A percentile compares a stretch with the other conserved stretches of the same genome.
Conservation (phyloP, 2,797 vertebrate species). For the Momotus momota region DNA sequence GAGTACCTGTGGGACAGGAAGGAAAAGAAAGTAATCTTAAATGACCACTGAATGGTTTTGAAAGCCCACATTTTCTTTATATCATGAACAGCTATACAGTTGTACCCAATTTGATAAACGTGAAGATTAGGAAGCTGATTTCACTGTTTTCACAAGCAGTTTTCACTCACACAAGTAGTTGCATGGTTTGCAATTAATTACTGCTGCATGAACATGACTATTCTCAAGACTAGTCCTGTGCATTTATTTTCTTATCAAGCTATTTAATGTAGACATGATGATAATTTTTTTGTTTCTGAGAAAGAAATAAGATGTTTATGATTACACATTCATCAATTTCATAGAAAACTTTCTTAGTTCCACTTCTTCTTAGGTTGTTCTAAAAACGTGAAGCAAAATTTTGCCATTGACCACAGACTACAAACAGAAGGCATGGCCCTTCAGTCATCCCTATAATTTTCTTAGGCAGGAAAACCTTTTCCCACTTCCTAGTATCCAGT, state of each 20-base stretch:
- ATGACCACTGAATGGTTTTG: neutral
- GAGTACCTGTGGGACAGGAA: constrained; percentile 81
- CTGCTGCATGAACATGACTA: neutral
- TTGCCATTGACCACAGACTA: neutral
- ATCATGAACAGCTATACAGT: neutral
- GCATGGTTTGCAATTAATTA: neutral
- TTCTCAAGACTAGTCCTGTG: neutral
- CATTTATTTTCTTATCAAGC: neutral
- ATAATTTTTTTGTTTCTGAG: neutral
- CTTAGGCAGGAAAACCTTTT: constrained; percentile 14
- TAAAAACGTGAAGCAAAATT: neutral
- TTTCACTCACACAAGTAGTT: neutral
- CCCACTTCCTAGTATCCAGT: constrained; percentile 40
- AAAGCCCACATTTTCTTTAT: neutral
- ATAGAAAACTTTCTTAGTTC: neutral
- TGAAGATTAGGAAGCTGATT: neutral
- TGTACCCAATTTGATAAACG: neutral
- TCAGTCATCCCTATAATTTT: constrained; percentile 21
- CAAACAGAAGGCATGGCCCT: neutral
- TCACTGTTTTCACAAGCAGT: neutral
- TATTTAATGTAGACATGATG: neutral
- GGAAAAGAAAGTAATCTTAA: neutral
- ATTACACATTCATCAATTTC: neutral
- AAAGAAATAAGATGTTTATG: neutral
- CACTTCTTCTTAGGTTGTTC: neutral